Evolutionary conservation across 2,113 vertebrate genomes (phyloP).

Genomic region (Oreochromis spilurus): DNA sequence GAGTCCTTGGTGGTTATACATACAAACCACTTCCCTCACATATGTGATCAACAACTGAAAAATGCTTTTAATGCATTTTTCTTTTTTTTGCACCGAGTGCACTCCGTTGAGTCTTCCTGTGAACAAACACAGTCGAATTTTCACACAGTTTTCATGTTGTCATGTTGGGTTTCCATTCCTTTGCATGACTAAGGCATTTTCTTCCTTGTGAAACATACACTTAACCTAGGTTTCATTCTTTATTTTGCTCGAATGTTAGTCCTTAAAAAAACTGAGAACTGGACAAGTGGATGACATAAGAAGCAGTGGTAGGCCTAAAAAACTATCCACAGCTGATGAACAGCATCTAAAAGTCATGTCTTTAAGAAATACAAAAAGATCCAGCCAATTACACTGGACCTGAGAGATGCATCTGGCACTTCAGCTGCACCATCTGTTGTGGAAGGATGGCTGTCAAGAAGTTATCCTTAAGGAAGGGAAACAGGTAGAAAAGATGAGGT

Average conservation of each 20-base stretch:
- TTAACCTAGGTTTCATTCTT: neutral
- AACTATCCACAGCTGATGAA: neutral
- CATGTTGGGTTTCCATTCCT: neutral
- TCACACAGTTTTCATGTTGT: neutral
- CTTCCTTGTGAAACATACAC: neutral
- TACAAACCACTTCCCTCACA: neutral
- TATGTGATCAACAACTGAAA: neutral
- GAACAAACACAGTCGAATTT: neutral
- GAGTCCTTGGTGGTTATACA: neutral
- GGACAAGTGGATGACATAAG: neutral
- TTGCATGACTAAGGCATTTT: neutral
- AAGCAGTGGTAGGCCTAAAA: neutral
- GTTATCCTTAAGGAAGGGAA: neutral
- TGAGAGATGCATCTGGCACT: neutral
- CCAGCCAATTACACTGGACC: neutral
- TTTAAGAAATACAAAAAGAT: neutral
- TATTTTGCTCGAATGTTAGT: neutral
- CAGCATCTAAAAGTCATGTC: neutral
- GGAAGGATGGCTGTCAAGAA: neutral
- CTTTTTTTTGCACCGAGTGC: neutral
- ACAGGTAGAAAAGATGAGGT: neutral
- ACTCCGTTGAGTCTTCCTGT: neutral
- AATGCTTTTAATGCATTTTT: neutral
- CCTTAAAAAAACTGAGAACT: neutral
- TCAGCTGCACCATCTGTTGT: neutral